Conservation (phyloP, 37 sponge, comb jelly and placozoan genomes). For the Ianthella basta region DNA sequence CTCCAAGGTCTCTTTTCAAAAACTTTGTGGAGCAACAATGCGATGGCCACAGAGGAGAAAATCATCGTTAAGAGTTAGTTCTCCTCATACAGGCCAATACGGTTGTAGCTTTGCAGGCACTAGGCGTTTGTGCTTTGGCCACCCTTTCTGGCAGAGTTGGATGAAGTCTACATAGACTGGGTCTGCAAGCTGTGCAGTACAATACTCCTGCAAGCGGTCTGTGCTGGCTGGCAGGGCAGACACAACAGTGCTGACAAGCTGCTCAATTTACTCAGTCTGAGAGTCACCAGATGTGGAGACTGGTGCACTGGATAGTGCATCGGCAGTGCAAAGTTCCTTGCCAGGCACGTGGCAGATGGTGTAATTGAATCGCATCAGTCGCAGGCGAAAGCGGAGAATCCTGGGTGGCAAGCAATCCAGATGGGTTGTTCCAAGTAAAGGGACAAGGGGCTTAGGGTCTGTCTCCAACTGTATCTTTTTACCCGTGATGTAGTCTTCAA, state of each 20-base stretch:
- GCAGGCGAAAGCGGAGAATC: background rate
- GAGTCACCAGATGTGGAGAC: background rate
- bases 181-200: conserved; percentile 33
- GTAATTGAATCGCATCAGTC: background rate
- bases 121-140: conserved; percentile 34
- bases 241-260: background rate
- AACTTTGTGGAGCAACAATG: conserved; percentile 30
- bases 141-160: conserved; percentile 29
- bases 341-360: background rate
- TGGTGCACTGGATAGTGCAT: conserved; percentile 44
- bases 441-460: too few species aligned
- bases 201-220: background rate
- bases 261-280: conserved; percentile 10
- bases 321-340: background rate
- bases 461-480: too few species aligned
- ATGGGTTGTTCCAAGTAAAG: too few species aligned
- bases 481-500: too few species aligned
- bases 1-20: conserved; percentile 21
- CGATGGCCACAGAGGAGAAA: conserved; percentile 39
- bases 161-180: conserved; percentile 4
- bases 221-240: conserved; percentile 26
- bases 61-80: conserved; percentile 7
- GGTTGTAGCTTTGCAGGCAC: background rate
- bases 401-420: too few species aligned
- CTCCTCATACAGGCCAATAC: conserved; percentile 42